Evolutionary conservation across 2,888 invertebrate genomes (phyloP), one percentile per base, ranked within the genome.

Genomic region (Anarsia innoxiella): DNA sequence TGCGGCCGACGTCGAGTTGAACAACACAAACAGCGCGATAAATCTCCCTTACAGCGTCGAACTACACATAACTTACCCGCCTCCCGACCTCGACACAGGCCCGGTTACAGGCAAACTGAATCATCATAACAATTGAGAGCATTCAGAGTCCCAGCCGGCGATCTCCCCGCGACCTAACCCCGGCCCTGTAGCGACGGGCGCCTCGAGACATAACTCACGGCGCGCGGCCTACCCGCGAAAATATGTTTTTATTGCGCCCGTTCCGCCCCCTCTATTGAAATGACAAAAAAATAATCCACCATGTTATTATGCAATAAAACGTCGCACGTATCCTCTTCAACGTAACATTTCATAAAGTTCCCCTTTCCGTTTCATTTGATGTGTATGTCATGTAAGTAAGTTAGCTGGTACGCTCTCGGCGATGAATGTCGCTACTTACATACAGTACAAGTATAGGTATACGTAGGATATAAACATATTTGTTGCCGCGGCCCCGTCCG

Each of bases 241-340:
- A 58, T 61, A 63, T 63, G 63, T 64, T 62, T 64, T 62, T 62
- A 61, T 61, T 56, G 52, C 42, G n/a, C n/a, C n/a, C n/a, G n/a
- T n/a, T n/a, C 10, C 19, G 1, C 25, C 19, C 4, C 13, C 23
- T 13, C 23, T 13, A 29, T 29, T 12, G 13, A 36, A 28, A 36
- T 36, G 19, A 23, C 29, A 36, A 36, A 29, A 29, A 36, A 36
- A 36, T 36, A 29, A 29, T 36, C 36, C 36, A 12, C 10, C 36
- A 29, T 36, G 23, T 36, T 36, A 31, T 37, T 37, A 30, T 16
- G 29, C 16, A 31, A 33, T 37, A 30, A 13, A 29, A 16, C 11
- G 16, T 23, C 6, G 31, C 13, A 23, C 12, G 23, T 13, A 13
- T 16, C 31, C 31, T 32, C 32, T 32, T 23, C 23, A 32, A 32